phyloP scores from a whole-genome alignment of 2,888 invertebrate species.

The Dromius quadrimaculatus region DNA sequence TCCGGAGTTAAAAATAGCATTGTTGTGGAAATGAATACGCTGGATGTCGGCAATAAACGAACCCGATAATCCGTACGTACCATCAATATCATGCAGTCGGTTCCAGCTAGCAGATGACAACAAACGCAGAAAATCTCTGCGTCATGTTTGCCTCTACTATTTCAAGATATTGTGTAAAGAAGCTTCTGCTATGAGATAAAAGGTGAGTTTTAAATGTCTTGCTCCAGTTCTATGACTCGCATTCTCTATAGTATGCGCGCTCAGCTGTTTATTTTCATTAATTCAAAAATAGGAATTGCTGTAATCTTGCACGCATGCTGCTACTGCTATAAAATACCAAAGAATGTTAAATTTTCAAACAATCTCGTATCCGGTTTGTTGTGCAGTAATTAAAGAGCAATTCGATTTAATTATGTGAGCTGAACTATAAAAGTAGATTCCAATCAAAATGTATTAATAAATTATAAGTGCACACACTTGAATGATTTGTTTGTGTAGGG shows the following conservation, averaged over 20 bases:
- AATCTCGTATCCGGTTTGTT: slow-evolving; percentile 36
- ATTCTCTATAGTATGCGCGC: slow-evolving; percentile 18
- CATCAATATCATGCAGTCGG: slow-evolving; percentile 10
- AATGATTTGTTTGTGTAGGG: slow-evolving; percentile 12
- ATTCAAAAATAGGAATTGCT: slow-evolving; percentile 47
- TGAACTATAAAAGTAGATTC: slow-evolving; percentile 25
- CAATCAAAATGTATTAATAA: slow-evolving; percentile 35
- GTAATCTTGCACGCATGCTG: slow-evolving; percentile 26
- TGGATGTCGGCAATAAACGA: slow-evolving; percentile 49
- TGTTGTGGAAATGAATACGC: slow-evolving; percentile 40
- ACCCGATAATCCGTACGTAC: slow-evolving; percentile 37
- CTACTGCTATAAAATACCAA: neutral
- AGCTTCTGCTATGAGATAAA: slow-evolving; percentile 48
- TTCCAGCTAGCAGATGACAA: slow-evolving; percentile 38
- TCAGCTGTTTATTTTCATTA: slow-evolving; percentile 47
- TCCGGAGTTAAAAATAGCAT: slow-evolving; percentile 54
- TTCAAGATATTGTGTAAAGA: neutral
- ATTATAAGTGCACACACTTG: slow-evolving; percentile 19
- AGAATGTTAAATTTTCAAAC: slow-evolving; percentile 42
- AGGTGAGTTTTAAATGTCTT: slow-evolving; percentile 2
- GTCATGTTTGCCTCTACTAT: slow-evolving; percentile 9
- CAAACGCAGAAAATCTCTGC: slow-evolving; percentile 6
- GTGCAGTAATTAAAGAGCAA: slow-evolving; percentile 41
- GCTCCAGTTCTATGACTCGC: neutral
- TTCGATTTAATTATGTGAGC: slow-evolving; percentile 40